Evolutionary conservation across 2,797 vertebrate genomes (phyloP), one percentile per base, ranked within the genome.

Genomic region (Notoglanidium macrostoma): DNA sequence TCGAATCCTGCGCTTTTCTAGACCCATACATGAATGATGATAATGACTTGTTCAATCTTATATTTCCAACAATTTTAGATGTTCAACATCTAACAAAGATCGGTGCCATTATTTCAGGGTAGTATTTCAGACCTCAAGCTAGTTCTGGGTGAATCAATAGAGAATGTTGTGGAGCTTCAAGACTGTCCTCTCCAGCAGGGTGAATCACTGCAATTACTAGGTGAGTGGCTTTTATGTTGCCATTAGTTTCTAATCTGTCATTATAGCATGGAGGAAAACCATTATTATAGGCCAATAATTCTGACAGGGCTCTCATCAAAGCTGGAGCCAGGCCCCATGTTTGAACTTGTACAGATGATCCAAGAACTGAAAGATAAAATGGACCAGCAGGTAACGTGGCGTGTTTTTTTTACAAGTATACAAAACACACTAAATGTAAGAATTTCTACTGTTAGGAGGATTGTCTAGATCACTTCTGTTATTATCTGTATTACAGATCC

Each of bases 351-450:
- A 91, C 96, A 93, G 90, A 95, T 99, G 90, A 89, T 99, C 77
- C 94, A 95, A 91, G 98, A 99, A 89, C 96, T 99, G 94, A 98
- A 96, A 92, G 96, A 97, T 90, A 95, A 99, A 88, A 96, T 99
- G 86, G 94, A 95, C 90, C 96, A 97, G 89, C 98, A 99, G 98
- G 98, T 99, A 94, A 80, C 17, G 8, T 86, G 21, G 57, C 74
- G 4, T 46, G 32, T 35, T 77, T 55, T 76, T 76, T 72, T 46
- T 10, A 67, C 5, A 87, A 51, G 19, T 29, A 44, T 80, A 63
- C n/a, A 61, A 44, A 80, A 61, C 35, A 73, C 54, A 32, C 7
- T 46, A 21, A 63, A 46, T 63, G 35, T 15, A 61, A 81, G 51
- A 54, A 2, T 54, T 74, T n/a, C 54, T 40, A 65, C 23, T 68